Conservation (phyloP, 2,113 vertebrate species). For the Petrocephalus zakoni region DNA sequence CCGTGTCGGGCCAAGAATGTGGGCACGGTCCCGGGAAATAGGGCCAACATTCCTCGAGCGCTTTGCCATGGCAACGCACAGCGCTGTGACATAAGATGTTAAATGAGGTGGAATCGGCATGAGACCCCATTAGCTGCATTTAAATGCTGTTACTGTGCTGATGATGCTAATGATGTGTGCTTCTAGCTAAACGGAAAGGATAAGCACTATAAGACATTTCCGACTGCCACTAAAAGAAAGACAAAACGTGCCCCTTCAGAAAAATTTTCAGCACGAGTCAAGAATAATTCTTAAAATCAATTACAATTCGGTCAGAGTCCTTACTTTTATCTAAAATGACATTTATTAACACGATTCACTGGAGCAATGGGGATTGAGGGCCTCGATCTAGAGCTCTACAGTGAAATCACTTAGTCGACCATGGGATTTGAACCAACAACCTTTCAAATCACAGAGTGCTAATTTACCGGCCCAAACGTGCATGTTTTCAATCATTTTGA, state of each 20-base stretch:
- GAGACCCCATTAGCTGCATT: neutral
- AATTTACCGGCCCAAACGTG: neutral
- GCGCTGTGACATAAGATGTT: neutral
- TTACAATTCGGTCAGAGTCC: neutral
- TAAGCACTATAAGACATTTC: neutral
- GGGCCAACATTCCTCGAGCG: neutral
- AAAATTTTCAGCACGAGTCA: neutral
- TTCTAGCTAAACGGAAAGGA: neutral
- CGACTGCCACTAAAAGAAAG: neutral
- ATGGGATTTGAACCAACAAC: neutral
- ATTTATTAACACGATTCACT: neutral
- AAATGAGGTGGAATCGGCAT: neutral
- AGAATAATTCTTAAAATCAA: neutral
- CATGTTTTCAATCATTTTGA: neutral
- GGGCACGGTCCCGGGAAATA: neutral
- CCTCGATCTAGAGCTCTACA: neutral
- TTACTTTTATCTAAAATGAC: neutral
- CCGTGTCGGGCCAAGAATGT: neutral
- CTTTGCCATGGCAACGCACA: neutral
- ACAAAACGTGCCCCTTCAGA: no score
- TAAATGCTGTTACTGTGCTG: neutral
- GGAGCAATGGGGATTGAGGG: neutral
- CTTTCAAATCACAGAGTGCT: neutral
- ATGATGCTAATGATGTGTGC: neutral
- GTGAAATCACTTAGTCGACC: neutral